Evolutionary conservation across 2,797 vertebrate species (phyloP).

Genomic region (Atherinosoma microstoma): DNA sequence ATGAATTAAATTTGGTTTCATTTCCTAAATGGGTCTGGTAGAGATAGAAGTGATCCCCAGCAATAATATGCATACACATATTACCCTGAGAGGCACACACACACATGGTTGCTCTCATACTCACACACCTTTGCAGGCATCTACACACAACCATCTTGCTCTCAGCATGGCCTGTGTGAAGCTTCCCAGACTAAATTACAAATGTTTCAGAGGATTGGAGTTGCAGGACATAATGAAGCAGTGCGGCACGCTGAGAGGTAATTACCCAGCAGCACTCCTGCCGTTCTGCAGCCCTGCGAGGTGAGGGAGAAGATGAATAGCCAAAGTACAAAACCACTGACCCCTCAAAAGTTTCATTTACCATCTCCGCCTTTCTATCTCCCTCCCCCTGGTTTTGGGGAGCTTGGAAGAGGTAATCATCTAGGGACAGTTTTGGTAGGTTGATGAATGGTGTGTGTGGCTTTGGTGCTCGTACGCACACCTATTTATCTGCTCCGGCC

Average conservation of each 20-base stretch:
- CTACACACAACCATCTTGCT: constrained; percentile 53
- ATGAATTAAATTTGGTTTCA: constrained; percentile 73
- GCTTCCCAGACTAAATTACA: constrained; percentile 92
- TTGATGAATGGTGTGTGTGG: constrained; percentile 98
- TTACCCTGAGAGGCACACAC: constrained; percentile 37
- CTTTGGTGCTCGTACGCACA: constrained; percentile 85
- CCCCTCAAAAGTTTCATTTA: constrained; percentile 98
- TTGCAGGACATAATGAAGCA: constrained; percentile 94
- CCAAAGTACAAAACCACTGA: constrained; percentile 96
- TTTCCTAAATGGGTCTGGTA: constrained; percentile 67
- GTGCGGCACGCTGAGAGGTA: constrained; percentile 95
- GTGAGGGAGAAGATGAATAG: constrained; percentile 91
- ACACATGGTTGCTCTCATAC: constrained; percentile 1
- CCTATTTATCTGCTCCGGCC: constrained; percentile 89
- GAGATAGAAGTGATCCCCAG: constrained; percentile 72
- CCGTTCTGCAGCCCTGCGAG: constrained; percentile 91
- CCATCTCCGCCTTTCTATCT: constrained; percentile 73
- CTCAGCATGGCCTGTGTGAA: constrained; percentile 74
- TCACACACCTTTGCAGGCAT: constrained; percentile 24
- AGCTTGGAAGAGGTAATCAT: constrained; percentile 97
- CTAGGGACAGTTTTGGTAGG: constrained; percentile 93
- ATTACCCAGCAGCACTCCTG: constrained; percentile 93
- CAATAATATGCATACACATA: constrained; percentile 62
- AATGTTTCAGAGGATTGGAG: constrained; percentile 91
- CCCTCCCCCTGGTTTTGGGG: constrained; percentile 85